Evolutionary conservation across 1,140 invertebrate species (phyloP), one percentile per base, ranked within the genome.

Genomic region (Drosophila orosa): DNA sequence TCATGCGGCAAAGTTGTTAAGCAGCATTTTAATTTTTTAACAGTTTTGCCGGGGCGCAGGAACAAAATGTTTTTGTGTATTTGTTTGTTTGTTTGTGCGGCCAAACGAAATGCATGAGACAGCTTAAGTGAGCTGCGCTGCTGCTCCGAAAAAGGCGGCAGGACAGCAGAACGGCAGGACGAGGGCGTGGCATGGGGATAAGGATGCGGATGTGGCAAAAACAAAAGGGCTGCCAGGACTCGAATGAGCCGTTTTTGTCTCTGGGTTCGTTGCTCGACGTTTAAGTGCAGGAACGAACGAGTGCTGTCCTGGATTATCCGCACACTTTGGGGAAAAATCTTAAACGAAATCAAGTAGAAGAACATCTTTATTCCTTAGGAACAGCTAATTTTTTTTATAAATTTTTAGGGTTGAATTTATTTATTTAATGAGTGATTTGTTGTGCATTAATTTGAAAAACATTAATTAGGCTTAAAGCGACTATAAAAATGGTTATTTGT

Each of bases 21-120:
- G 79, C 84, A 86, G 72, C 72, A 89, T 86, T 87, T 86, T 86
- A 83, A 87, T 86, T 87, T 86, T 87, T 86, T 75, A 86, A 86
- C 82, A 78, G 83, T 87, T 87, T 87, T 82, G 57, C 67, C 77
- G 78, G 60, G 62, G 62, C 78, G 73, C 73, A 84, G 74, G 58
- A 85, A 65, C 71, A 76, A 86, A 83, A 82, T 83, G 80, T 82
- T 87, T 81, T 68, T 72, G 63, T 76, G 68, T 72, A 24, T 29
- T 59, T 52, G 57, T 54, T 24, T 54, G 65, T 66, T 72, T 72
- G 52, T 71, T 57, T 71, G 66, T 72, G 66, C 65, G 65, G 68
- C 68, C 50, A 72, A 72, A 71, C 68, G 68, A 72, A 72, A 72
- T 72, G 68, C 68, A 72, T 71, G 68, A 72, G 68, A 72, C 68